These are phyloP conservation scores for Mustelus asterias DNA, from an alignment of 2,113 vertebrate genomes.

Conservation along the genomic window DNA sequence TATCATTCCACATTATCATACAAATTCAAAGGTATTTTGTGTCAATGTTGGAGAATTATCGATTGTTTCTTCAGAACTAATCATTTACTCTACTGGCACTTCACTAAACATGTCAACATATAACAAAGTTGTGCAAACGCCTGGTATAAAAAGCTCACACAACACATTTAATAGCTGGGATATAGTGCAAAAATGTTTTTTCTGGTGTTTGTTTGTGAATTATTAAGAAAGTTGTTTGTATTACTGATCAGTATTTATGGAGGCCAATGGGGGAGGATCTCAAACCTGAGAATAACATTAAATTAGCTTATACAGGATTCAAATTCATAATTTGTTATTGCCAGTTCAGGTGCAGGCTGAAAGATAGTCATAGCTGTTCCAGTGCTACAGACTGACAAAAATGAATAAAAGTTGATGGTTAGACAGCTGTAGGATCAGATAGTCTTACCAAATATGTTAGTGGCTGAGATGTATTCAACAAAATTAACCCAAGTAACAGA, in stretches of 20 bases:
- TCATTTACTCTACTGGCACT: not conserved
- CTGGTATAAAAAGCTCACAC: not conserved
- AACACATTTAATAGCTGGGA: not conserved
- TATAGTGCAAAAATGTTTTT: not conserved
- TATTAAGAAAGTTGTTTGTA: not conserved
- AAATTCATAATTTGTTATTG: not conserved
- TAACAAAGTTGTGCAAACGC: not conserved
- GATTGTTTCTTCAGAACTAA: no score
- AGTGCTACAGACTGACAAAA: not conserved
- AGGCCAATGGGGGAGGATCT: not conserved
- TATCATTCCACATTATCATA: not conserved
- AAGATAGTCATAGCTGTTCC: not conserved
- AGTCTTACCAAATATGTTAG: not conserved
- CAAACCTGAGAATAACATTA: not conserved
- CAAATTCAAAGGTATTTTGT: not conserved
- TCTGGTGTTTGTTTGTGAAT: not conserved
- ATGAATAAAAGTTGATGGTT: slow-evolving; percentile 13
- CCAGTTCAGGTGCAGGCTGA: not conserved
- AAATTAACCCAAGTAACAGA: not conserved
- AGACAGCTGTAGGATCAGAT: slow-evolving; percentile 1
- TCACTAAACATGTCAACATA: not conserved
- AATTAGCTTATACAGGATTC: not conserved
- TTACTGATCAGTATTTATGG: not conserved
- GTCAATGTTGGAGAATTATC: no score
- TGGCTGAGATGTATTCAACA: not conserved